phyloP scores from a whole-genome alignment of 1,140 invertebrate genomes.

The Gonatopus flavifemur region DNA sequence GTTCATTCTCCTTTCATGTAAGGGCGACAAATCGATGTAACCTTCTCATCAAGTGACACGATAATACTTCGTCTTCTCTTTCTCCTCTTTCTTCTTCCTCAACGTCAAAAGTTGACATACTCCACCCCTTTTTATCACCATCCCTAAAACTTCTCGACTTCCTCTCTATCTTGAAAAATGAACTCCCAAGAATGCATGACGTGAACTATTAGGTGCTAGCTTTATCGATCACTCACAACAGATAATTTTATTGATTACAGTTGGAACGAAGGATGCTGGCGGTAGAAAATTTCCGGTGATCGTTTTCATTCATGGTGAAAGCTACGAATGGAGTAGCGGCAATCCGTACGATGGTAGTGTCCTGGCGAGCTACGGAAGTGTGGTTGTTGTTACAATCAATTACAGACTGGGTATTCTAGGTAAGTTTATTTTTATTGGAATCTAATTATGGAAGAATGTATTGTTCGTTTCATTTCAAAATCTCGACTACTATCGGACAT shows the following conservation, averaged over 20 bases:
- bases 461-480: no score
- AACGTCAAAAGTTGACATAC: no score
- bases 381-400: constrained; percentile 96
- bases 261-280: constrained; percentile 67
- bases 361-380: constrained; percentile 85
- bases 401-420: constrained; percentile 94
- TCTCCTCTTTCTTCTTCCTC: no score
- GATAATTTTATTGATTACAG: constrained; percentile 61
- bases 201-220: constrained; percentile 26
- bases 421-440: constrained; percentile 62
- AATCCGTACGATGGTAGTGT: constrained; percentile 95
- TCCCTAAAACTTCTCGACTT: no score
- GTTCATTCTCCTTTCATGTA: no score
- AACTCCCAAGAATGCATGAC: constrained; percentile 20
- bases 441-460: no score
- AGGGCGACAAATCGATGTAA: no score
- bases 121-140: no score
- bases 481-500: no score
- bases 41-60: no score
- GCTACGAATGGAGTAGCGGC: constrained; percentile 94
- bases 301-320: constrained; percentile 95
- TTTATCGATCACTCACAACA: constrained; percentile 33
- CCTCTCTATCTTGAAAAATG: no score
- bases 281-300: constrained; percentile 78
- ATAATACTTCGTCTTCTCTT: no score